Conservation (phyloP, 92 coral and sea anemone species). For the Porites lobata region DNA sequence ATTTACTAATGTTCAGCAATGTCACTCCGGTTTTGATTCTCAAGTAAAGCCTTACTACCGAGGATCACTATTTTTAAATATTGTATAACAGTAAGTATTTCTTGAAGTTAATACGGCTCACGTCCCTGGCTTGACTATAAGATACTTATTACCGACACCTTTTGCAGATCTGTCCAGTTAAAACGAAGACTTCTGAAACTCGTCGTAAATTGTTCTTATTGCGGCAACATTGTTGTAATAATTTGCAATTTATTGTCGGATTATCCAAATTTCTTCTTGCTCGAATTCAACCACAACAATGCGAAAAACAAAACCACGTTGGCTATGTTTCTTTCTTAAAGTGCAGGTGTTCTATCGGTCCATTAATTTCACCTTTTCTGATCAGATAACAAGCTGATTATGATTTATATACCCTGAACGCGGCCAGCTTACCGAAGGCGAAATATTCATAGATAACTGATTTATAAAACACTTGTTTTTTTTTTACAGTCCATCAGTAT, state of each 20-base stretch:
- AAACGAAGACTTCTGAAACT: background rate
- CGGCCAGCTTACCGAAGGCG: background rate
- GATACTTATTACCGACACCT: too few species aligned
- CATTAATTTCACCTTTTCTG: constrained; percentile 29
- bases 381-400: constrained; percentile 37
- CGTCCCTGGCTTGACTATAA: background rate
- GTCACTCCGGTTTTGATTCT: background rate
- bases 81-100: background rate
- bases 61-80: too few species aligned
- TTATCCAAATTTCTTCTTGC: background rate
- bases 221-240: background rate
- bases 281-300: constrained; percentile 12
- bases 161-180: background rate
- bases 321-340: constrained; percentile 11
- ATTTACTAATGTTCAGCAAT: constrained; percentile 2
- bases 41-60: background rate
- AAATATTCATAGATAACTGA: constrained; percentile 22
- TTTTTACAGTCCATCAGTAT: background rate
- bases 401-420: constrained; percentile 18
- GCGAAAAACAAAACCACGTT: constrained; percentile 3
- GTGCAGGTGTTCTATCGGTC: constrained; percentile 33
- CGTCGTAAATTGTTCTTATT: background rate
- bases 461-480: constrained; percentile 1
- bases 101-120: background rate
- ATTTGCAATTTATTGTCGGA: constrained; percentile 7